A percentile compares a stretch with the other conserved stretches of the same genome.
These are phyloP conservation scores for Oceanites oceanicus DNA, from an alignment of 2,113 vertebrate genomes.

Conservation along the genomic window DNA sequence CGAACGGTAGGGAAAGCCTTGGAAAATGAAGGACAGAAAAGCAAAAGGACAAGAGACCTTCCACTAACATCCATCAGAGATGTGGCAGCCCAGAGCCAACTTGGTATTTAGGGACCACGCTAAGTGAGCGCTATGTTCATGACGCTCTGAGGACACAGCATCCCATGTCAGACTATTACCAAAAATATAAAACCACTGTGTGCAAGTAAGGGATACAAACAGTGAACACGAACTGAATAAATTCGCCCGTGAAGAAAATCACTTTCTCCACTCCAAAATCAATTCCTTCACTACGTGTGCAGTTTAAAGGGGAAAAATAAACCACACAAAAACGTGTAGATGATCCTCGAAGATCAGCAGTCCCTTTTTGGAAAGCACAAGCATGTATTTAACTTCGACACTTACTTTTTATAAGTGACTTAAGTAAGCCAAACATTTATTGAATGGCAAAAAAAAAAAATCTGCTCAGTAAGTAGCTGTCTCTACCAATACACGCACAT, in stretches of 20 bases:
- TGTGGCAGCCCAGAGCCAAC: neutral
- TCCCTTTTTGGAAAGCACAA: neutral
- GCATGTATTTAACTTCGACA: neutral
- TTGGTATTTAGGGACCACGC: neutral
- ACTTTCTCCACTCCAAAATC: neutral
- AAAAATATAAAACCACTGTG: neutral
- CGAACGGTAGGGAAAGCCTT: neutral
- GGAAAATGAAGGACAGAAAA: neutral
- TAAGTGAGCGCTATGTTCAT: accelerated
- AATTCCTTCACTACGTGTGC: neutral
- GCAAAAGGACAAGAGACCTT: neutral
- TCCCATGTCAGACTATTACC: neutral
- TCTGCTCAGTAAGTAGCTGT: neutral
- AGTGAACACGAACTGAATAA: neutral
- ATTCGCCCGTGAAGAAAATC: neutral
- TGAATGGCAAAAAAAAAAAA: neutral
- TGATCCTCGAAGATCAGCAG: neutral
- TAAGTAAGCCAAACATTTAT: neutral
- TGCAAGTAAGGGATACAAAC: neutral
- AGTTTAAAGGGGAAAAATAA: neutral
- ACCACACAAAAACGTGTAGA: neutral
- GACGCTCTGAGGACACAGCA: neutral
- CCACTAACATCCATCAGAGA: neutral
- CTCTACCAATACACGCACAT: neutral
- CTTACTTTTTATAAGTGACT: neutral